Base-by-base conservation (phyloP, 1,140 invertebrate genomes). In the Dryas iulia region DNA sequence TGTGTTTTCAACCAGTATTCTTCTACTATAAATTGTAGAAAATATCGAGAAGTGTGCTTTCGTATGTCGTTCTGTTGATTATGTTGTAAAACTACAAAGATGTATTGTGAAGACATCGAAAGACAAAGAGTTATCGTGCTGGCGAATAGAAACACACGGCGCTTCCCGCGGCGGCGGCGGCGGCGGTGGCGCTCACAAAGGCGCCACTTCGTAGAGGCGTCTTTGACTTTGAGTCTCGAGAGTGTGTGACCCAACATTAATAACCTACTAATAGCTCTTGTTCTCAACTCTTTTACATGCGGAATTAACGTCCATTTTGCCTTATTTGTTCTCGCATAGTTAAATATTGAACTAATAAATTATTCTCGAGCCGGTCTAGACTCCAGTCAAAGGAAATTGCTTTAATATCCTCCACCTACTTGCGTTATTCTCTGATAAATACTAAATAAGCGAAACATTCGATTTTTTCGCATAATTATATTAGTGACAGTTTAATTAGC, bases 401-500 rank as follows among this genome's bases (percentile, higher is more conserved):
- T 63, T 47, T 69, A 69, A 69, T 69, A 69, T 59, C 52, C 24
- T 59, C 31, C 30, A 21, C 47, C 54, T 63, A 30, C 33, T 69
- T 60, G 54, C 26, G 33, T 63, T 59, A 60, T 58, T 69, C 56
- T 26, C 54, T 26, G 23, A 57, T 58, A 66, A 58, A 66, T 69
- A 39, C 57, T 54, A 69, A 62, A 69, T 39, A 63, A 58, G 60
- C 39, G 59, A 39, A 69, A 63, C 56, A 59, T 82, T 82, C 70
- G 80, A 86, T 89, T 90, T 88, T 79, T 91, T 86, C 83, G 64
- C 78, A 86, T 89, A 87, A 90, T 88, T 87, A 85, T 87, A 91
- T 91, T 89, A 91, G 83, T 85, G 84, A 84, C 86, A 89, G 85
- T 91, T 91, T 91, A 91, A 91, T 91, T 91, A 91, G 85, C 84